Base-by-base conservation (phyloP, 2,888 invertebrate genomes). In the Ecdyonurus torrentis region DNA sequence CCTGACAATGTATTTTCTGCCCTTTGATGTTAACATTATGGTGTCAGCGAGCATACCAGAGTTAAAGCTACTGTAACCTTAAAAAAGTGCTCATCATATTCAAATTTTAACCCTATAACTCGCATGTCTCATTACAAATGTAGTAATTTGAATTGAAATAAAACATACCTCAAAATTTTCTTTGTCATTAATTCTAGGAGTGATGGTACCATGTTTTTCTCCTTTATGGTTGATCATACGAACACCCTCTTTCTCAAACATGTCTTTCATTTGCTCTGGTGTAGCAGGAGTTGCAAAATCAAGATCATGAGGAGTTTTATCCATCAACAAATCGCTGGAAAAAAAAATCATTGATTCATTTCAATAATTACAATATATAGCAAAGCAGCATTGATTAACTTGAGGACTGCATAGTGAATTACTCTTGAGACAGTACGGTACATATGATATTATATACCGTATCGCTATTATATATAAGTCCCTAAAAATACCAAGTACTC, bases 221-320 rank as follows among this genome's bases (percentile, higher is more conserved):
- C 96, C 92, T 73, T 86, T 91, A 66, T 81, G 80, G 75, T 99
- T 97, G 23, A 99, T 87, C 89, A 96, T 87, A 66, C 98, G 80
- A 24, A 99, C 80, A 61, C 84, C 79, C 77, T 95, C 93, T 60
- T 79, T 76, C 3, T 77, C 83, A 71, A 98, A 96, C 86, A 98
- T 91, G 52, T 84, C 82, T 73, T 93, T 95, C 97, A 99, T 97
- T 78, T 99, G 82, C 19, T 84, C 81, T 0, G 99, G 99, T 0
- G 97, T 98, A 7, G 99, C 99, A 19, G 88, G 89, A 3, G 98
- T 96, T 0, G 99, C 99, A 78, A 99, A 96, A 77, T 99, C 99
- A 61, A 99, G 77, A 76, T 99, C 99, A 71, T 87, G 87, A 1
- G 96, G 95, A 67, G 77, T 76, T 61, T 81, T 82, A 2, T 84